Evolutionary conservation across 2,888 invertebrate species (phyloP).

Genomic region (Hermodice carunculata): DNA sequence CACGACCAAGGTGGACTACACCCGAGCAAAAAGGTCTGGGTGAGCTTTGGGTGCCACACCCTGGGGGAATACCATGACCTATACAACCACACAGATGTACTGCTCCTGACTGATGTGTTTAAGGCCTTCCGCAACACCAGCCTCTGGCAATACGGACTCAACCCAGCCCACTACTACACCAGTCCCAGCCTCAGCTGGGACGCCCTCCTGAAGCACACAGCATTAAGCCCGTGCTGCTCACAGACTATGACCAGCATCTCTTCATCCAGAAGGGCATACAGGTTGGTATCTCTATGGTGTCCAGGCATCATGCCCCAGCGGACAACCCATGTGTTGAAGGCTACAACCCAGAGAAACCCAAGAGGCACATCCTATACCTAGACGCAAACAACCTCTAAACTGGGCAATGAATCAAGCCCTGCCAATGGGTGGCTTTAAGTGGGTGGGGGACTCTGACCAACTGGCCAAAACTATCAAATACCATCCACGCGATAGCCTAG

Average conservation of each 20-base stretch:
- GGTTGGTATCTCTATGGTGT: conserved; percentile 15
- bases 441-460: too few relatives aligned
- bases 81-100: conserved; percentile 47
- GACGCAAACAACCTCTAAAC: conserved; percentile 50
- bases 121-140: conserved; percentile 50
- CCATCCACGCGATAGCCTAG: too few relatives aligned
- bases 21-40: conserved; percentile 33
- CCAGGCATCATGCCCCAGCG: conserved; percentile 46
- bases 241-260: conserved; percentile 44
- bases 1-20: conserved; percentile 35
- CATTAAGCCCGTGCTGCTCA: conserved; percentile 44
- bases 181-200: conserved; percentile 54
- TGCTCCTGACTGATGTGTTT: conserved; percentile 59
- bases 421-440: conserved; percentile 48
- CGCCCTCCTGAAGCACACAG: conserved; percentile 47
- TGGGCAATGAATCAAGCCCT: conserved; percentile 49
- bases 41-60: conserved; percentile 23
- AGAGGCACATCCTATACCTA: conserved; percentile 41
- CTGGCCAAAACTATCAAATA: too few relatives aligned
- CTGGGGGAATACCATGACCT: conserved; percentile 48
- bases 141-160: conserved; percentile 44
- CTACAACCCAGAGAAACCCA: conserved; percentile 28
- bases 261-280: conserved; percentile 29
- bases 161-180: conserved; percentile 48
- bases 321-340: conserved; percentile 43